Evolutionary conservation across 2,113 vertebrate species (phyloP), one percentile per base, ranked within the genome.

Genomic region (Pipra filicauda): DNA sequence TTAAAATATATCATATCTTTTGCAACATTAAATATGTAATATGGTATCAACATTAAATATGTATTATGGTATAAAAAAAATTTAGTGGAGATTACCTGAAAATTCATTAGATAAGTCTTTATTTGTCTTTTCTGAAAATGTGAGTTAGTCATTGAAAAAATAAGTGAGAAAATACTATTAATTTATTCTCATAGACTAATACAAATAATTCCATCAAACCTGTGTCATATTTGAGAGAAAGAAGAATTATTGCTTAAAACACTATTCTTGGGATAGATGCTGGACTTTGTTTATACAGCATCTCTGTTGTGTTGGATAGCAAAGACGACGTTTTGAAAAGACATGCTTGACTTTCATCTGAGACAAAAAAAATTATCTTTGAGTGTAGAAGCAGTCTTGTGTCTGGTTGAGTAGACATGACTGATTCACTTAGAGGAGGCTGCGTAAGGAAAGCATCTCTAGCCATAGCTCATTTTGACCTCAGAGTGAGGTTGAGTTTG

Each of bases 11-110:
- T 35, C 24, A 39, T 37, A 28, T 82, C 65, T 91, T 83, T n/a
- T 81, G 83, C 84, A 92, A 73, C 85, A 80, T 95, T 96, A 91
- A 95, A 88, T 89, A 93, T 82, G 62, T 72, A 87, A 52, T 73
- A 61, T 37, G 35, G 76, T 74, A 39, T 78, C 58, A 90, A 59
- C 37, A 84, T 94, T 95, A 96, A 96, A 87, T 88, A 89, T 91
- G 43, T 44, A 89, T 96, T 79, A 72, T 55, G 76, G 11, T 86
- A 39, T 65, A 35, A 76, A 93, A 74, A 71, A 82, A 81, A 90
- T 44, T 33, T 28, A 81, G 66, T 48, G 64, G 44, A 30, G 15
- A 85, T 73, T 70, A 96, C 54, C 58, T 83, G 35, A 19, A 69
- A 71, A 28, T 83, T 95, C 55, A 70, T 22, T 59, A 39, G 35